Conservation (phyloP, 2,888 invertebrate species). For the Trypoxylon attenuatum region DNA sequence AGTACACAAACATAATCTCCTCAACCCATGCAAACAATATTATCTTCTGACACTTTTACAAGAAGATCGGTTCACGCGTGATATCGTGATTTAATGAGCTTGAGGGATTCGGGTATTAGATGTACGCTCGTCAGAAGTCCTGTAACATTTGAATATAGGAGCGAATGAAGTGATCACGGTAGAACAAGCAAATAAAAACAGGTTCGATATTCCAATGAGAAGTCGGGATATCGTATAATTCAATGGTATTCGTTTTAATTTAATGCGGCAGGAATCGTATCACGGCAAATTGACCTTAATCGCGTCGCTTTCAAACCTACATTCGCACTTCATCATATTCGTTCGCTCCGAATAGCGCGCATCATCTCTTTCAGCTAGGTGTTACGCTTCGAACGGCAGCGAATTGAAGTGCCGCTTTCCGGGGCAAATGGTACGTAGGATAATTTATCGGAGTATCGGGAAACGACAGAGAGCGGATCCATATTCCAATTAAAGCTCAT, state of each 20-base stretch:
- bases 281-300: constrained; percentile 50
- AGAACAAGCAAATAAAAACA: background rate
- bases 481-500: constrained; percentile 74
- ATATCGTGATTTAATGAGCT: too few relatives aligned
- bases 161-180: too few relatives aligned
- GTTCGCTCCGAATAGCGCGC: constrained; percentile 23
- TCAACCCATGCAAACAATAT: too few relatives aligned
- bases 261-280: constrained; percentile 36
- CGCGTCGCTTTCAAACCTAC: constrained; percentile 16
- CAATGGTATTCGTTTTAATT: constrained; percentile 26
- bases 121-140: too few relatives aligned
- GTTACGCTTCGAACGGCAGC: constrained; percentile 52
- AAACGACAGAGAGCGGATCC: constrained; percentile 72
- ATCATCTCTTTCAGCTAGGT: constrained; percentile 49
- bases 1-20: too few relatives aligned
- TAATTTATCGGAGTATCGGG: constrained; percentile 72
- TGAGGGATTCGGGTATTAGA: too few relatives aligned
- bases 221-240: constrained; percentile 15
- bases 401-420: constrained; percentile 60
- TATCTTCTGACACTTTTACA: too few relatives aligned
- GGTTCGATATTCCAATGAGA: background rate
- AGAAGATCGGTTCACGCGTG: too few relatives aligned
- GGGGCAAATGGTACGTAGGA: constrained; percentile 71
- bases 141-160: too few relatives aligned
- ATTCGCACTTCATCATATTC: constrained; percentile 21